A percentile compares a stretch with the other conserved stretches of the same genome.
Conservation (phyloP, 2,888 invertebrate species). For the Drosophila merina region DNA sequence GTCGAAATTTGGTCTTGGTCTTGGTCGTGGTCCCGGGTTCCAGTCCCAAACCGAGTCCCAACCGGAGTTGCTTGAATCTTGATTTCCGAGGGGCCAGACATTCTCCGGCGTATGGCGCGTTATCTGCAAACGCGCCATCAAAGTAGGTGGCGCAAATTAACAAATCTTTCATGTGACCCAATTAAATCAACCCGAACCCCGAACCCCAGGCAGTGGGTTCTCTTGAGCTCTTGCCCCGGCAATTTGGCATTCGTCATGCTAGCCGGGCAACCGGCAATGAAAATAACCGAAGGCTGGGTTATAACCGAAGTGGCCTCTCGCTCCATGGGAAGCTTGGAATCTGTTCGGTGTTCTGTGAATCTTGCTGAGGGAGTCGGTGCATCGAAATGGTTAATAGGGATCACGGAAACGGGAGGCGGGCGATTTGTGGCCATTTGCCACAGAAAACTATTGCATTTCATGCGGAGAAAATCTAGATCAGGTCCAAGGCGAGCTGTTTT, state of each 20-base stretch:
- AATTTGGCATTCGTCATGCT: constrained; percentile 79
- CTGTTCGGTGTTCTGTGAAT: constrained; percentile 40
- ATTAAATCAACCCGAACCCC: constrained; percentile 72
- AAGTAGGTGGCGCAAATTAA: constrained; percentile 80
- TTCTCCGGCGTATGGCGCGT: constrained; percentile 55
- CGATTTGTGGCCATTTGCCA: constrained; percentile 3
- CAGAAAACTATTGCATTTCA: constrained; percentile 20
- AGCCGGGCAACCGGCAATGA: constrained; percentile 59
- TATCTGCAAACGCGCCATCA: constrained; percentile 71
- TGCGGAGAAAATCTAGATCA: constrained; percentile 18
- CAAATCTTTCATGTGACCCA: constrained; percentile 78
- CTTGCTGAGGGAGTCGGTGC: constrained; percentile 34
- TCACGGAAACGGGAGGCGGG: constrained; percentile 4
- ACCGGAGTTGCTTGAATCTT: constrained; percentile 22
- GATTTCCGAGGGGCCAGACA: constrained; percentile 31
- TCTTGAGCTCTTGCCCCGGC: constrained; percentile 41
- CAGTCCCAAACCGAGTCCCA: neutral
- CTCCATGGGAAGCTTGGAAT: constrained; percentile 50
- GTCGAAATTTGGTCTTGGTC: neutral
- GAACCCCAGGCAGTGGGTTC: constrained; percentile 20
- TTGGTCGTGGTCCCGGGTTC: neutral
- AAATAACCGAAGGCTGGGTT: constrained; percentile 54
- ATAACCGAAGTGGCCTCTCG: neutral
- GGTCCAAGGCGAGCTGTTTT: neutral
- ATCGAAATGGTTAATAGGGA: constrained; percentile 36